phyloP scores from a whole-genome alignment of 2,888 invertebrate species.

The Acleris literana region DNA sequence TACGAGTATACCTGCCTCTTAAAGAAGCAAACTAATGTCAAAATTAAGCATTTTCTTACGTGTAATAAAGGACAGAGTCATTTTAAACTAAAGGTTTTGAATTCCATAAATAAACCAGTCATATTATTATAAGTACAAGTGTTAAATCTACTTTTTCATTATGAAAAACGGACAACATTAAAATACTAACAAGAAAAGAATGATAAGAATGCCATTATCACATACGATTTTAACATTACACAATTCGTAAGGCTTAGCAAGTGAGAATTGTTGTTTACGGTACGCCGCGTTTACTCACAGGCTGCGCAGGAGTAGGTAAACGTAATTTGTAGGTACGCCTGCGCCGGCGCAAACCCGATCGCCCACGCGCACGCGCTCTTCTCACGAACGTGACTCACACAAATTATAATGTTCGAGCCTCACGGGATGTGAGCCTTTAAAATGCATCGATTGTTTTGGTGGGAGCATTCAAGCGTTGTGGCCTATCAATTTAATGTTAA shows the following conservation, averaged over 20 bases:
- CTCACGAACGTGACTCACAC: slow-evolving; percentile 68
- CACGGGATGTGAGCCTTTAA: slow-evolving; percentile 8
- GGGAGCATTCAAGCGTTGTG: slow-evolving; percentile 7
- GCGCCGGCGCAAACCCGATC: slow-evolving; percentile 56
- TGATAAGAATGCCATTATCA: no score
- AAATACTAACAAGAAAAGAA: no score
- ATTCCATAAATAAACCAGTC: no score
- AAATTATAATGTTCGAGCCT: slow-evolving; percentile 56
- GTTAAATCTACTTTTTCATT: no score
- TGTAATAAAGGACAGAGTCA: no score
- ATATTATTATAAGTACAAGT: no score
- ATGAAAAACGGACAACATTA: no score
- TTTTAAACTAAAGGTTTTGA: no score
- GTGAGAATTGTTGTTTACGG: slow-evolving; percentile 23
- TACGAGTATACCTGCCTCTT: no score
- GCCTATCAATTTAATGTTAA: slow-evolving; percentile 1
- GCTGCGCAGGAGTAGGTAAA: slow-evolving; percentile 58
- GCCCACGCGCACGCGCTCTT: slow-evolving; percentile 64
- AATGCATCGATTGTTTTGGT: slow-evolving; percentile 32
- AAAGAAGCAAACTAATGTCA: no score
- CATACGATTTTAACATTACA: not conserved
- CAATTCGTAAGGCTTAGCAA: not conserved
- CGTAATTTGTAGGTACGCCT: slow-evolving; percentile 70
- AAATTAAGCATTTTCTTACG: no score
- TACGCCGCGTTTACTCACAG: slow-evolving; percentile 37